Conservation (phyloP, 1,140 invertebrate genomes). For the Drosophila quadrilineata region DNA sequence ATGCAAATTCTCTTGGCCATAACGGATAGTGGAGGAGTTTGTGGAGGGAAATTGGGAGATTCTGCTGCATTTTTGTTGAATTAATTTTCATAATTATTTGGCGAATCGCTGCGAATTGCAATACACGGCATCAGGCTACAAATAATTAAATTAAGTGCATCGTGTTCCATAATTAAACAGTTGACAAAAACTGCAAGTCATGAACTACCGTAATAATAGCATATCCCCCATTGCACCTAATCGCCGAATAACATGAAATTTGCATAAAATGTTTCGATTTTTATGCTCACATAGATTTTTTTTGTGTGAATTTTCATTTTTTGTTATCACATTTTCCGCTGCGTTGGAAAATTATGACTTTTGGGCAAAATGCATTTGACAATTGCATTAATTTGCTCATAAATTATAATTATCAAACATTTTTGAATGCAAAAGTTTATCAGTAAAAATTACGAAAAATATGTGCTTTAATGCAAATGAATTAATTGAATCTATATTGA, state of each 20-base stretch:
- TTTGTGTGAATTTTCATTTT: neutral
- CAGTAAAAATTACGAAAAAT: too few relatives aligned
- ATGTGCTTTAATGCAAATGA: too few relatives aligned
- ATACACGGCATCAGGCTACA: too few relatives aligned
- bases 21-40: neutral
- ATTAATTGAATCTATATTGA: too few relatives aligned
- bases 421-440: neutral
- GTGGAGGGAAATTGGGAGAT: neutral
- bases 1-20: neutral
- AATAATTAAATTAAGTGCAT: slow-evolving; percentile 17
- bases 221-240: too few relatives aligned
- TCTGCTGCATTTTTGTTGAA: neutral
- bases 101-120: neutral
- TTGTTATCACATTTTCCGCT: too few relatives aligned
- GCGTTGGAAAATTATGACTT: too few relatives aligned
- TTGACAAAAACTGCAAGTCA: neutral
- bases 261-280: slow-evolving; percentile 18
- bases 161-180: neutral
- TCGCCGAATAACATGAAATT: neutral
- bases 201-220: too few relatives aligned
- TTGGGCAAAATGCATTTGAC: too few relatives aligned
- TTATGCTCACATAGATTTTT: neutral
- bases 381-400: slow-evolving; percentile 2
- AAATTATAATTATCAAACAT: neutral
- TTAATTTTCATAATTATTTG: slow-evolving; percentile 4